Percentiles rank a stretch among this genome's conserved stretches.
These are phyloP conservation scores for Platichthys stellatus DNA, from an alignment of 2,113 vertebrate genomes.

Conservation along the genomic window DNA sequence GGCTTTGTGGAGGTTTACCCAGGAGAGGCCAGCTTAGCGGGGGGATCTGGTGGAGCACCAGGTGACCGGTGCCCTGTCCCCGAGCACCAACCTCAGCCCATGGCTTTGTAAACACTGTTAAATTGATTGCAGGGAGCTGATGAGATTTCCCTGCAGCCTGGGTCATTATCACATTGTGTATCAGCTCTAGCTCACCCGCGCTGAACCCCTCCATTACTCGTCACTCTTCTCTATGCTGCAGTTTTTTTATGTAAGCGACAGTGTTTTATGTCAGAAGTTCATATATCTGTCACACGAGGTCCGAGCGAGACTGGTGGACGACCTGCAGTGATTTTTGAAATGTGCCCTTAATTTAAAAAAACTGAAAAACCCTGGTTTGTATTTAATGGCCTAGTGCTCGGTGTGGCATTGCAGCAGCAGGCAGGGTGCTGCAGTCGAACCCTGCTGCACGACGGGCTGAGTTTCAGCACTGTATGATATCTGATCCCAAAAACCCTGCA, in stretches of 20 bases:
- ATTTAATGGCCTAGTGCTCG: slow-evolving; percentile 25
- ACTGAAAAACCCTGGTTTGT: slow-evolving; percentile 1
- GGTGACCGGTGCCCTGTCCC: slow-evolving; percentile 67
- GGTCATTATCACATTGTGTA: slow-evolving; percentile 70
- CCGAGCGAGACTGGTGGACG: not conserved
- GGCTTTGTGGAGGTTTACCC: slow-evolving; percentile 76
- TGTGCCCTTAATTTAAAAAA: slow-evolving; percentile 29
- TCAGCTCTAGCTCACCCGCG: slow-evolving; percentile 42
- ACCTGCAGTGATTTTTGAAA: slow-evolving; percentile 21
- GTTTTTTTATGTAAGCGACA: slow-evolving; percentile 45
- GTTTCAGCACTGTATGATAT: slow-evolving; percentile 75
- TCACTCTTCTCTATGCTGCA: slow-evolving; percentile 38
- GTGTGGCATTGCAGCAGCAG: slow-evolving; percentile 13
- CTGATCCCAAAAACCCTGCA: slow-evolving; percentile 74
- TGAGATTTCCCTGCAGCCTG: slow-evolving; percentile 68
- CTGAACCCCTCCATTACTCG: slow-evolving; percentile 28
- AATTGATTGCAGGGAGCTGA: slow-evolving; percentile 75
- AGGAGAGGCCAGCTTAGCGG: slow-evolving; percentile 72
- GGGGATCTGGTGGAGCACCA: slow-evolving; percentile 66
- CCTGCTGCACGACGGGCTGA: slow-evolving; percentile 44
- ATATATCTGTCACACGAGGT: slow-evolving; percentile 20
- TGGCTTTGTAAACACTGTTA: slow-evolving; percentile 76
- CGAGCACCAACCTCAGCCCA: slow-evolving; percentile 55
- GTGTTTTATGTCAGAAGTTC: slow-evolving; percentile 38
- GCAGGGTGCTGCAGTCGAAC: slow-evolving; percentile 46